These are phyloP conservation scores for Pachyuromys duprasi DNA, from an alignment of 2,797 vertebrate species.

Conservation along the genomic window DNA sequence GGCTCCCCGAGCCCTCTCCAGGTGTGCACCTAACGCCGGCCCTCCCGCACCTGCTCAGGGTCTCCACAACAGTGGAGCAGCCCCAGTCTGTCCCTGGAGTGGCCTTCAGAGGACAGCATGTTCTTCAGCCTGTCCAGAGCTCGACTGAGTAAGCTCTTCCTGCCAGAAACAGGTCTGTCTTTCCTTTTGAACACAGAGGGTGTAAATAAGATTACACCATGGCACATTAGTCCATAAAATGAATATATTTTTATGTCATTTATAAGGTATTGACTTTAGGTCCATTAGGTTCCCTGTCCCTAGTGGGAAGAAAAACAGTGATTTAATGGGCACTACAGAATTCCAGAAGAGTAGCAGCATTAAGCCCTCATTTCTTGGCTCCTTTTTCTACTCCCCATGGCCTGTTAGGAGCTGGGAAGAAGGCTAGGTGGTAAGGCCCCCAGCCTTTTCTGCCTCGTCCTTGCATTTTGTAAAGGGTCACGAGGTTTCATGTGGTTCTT, in stretches of 20 bases:
- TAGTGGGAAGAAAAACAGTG: conserved; percentile 55
- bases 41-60: fast-evolving
- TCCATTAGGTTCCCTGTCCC: conserved; percentile 71
- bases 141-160: conserved; percentile 51
- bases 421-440: neutral
- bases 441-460: neutral
- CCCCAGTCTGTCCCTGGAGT: neutral
- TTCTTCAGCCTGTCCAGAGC: neutral
- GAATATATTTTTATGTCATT: conserved; percentile 75
- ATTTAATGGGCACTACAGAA: conserved; percentile 67
- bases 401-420: neutral
- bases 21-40: neutral
- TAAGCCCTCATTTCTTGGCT: conserved; percentile 53
- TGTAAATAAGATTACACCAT: conserved; percentile 67
- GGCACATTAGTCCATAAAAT: conserved; percentile 71
- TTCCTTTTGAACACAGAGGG: conserved; percentile 61
- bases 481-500: neutral
- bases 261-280: conserved; percentile 70
- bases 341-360: conserved; percentile 52
- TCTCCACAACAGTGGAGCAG: neutral
- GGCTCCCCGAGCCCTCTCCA: neutral
- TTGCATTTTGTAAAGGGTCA: neutral
- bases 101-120: neutral
- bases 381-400: neutral
- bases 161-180: conserved; percentile 36